Base-by-base conservation (phyloP, 2,113 vertebrate genomes). In the Ictidomys tridecemlineatus region DNA sequence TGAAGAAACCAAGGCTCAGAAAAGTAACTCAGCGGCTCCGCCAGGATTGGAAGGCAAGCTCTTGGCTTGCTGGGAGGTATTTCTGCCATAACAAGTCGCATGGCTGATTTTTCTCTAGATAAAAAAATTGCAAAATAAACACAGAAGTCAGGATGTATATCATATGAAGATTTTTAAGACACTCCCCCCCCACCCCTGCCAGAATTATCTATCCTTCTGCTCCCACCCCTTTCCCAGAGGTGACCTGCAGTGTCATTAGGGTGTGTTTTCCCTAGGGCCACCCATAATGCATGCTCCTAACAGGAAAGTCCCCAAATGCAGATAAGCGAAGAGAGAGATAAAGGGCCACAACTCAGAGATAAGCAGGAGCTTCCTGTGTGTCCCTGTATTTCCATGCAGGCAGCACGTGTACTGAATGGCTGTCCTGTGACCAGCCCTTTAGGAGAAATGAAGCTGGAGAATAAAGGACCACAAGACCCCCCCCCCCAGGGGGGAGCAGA, bases 271-370 rank as follows among this genome's bases (percentile, higher is more conserved):
- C 37, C 61, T n/a, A 32, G 20, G 28, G 84, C 37, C 39, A 80
- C 63, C 85, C 24, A 74, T 51, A 88, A 53, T 45, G 39, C 45
- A 26, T 3, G 39, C 34, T 83, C 30, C 28, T 77, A n/a, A 74
- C 11, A 51, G 61, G 73, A 85, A 63, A 72, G 72, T 45, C 65
- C 74, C 85, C 45, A 90, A 58, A 67, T 13, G 65, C 45, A 77
- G 92, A 86, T 37, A 77, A 86, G 61, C 26, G 5, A 4, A 93
- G 17, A 18, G 39, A 77, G 89, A 93, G 56, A 70, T 61, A 83
- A 95, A 70, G 4, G 17, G 20, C 30, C 42, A n/a, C 17, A 48
- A 6, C 22, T 32, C 22, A 11, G 65, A 85, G 97, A 73, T 67
- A 74, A 82, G 4, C 5, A 39, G 28, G 77, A 5, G 12, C 63